Percentiles rank a stretch among this genome's conserved stretches.
phyloP scores from a whole-genome alignment of 2,113 vertebrate species.

The Phalacrocorax carbo region DNA sequence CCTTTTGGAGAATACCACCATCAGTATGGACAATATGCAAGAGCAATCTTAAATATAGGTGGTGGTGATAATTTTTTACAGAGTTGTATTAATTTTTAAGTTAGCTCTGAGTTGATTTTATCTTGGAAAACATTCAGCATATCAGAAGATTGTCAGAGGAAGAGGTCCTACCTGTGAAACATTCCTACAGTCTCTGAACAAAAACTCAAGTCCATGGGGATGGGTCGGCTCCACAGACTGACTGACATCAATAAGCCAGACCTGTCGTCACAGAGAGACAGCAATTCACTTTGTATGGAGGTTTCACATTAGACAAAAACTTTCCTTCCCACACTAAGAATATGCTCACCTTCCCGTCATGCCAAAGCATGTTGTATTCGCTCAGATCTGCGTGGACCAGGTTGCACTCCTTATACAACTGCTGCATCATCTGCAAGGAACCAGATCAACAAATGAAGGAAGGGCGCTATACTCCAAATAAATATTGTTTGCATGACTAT shows the following conservation, averaged over 20 bases:
- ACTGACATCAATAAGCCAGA: conserved; percentile 97
- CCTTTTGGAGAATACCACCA: background rate
- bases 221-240: conserved; percentile 95
- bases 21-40: background rate
- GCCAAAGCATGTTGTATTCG: conserved; percentile 98
- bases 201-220: conserved; percentile 92
- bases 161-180: conserved; percentile 83
- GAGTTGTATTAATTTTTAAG: background rate
- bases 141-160: background rate
- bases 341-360: conserved; percentile 79
- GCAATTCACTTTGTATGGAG: background rate
- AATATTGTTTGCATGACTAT: background rate
- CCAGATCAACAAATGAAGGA: background rate
- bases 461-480: background rate
- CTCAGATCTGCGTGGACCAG: conserved; percentile 97
- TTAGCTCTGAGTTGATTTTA: background rate
- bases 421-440: conserved; percentile 87
- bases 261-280: conserved; percentile 68
- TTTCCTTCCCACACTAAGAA: background rate
- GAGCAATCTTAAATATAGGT: background rate
- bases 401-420: conserved; percentile 86
- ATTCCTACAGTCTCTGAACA: conserved; percentile 95
- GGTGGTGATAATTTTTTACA: background rate
- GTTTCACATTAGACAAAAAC: background rate
- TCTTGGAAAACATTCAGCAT: background rate